These are phyloP conservation scores for Hirtodrosophila cameraria DNA, from an alignment of 2,888 invertebrate species.

Conservation along the genomic window DNA sequence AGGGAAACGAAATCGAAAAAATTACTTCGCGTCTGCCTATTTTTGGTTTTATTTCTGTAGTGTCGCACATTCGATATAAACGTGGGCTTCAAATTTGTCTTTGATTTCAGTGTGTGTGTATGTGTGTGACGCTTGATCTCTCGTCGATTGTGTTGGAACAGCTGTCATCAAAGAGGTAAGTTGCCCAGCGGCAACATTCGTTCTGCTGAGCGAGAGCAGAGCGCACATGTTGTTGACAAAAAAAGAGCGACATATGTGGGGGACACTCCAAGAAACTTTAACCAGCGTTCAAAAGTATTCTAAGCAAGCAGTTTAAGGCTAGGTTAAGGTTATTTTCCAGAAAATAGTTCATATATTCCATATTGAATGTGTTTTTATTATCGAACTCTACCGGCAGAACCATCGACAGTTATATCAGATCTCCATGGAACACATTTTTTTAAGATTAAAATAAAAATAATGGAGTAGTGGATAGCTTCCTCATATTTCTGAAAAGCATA, in stretches of 20 bases:
- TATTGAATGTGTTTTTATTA: too few species aligned
- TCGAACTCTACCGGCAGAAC: too few species aligned
- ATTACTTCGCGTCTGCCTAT: background rate
- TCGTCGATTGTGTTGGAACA: conserved; percentile 29
- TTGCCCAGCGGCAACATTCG: background rate
- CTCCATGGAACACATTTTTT: too few species aligned
- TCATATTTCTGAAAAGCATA: too few species aligned
- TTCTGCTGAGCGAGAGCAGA: conserved; percentile 37
- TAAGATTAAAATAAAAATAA: too few species aligned
- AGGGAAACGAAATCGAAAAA: background rate
- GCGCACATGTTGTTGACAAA: conserved; percentile 25
- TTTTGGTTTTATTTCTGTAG: too few species aligned
- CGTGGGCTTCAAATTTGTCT: background rate
- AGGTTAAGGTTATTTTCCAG: too few species aligned
- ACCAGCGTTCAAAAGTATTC: background rate
- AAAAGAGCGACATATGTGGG: background rate
- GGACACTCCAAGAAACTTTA: conserved; percentile 19
- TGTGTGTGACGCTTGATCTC: conserved; percentile 15
- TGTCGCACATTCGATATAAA: background rate
- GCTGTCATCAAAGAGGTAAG: conserved; percentile 43
- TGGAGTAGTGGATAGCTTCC: too few species aligned
- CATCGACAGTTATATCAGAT: too few species aligned
- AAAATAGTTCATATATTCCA: too few species aligned
- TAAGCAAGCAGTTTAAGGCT: too few species aligned
- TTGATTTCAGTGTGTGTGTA: background rate